Conservation (phyloP, 2,888 invertebrate species). For the Monoplex corrugatus region DNA sequence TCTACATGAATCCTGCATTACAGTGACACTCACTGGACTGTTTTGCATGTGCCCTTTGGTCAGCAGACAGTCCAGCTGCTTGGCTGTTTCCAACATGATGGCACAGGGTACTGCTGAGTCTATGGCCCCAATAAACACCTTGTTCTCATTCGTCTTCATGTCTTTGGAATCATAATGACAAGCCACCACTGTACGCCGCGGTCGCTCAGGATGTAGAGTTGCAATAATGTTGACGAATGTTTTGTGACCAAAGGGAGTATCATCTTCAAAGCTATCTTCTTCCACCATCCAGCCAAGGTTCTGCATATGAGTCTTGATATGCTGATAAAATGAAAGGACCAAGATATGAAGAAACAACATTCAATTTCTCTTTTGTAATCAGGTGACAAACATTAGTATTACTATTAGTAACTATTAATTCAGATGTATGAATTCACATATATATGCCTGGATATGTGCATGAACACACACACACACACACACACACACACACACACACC, state of each 20-base stretch:
- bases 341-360: conserved; percentile 37
- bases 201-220: conserved; percentile 86
- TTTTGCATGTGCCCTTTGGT: conserved; percentile 52
- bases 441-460: not conserved
- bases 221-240: conserved; percentile 93
- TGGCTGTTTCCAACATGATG: conserved; percentile 82
- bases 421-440: not conserved
- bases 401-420: no score
- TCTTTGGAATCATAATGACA: conserved; percentile 86
- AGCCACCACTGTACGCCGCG: conserved; percentile 85
- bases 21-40: conserved; percentile 56
- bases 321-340: conserved; percentile 81
- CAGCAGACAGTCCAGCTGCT: conserved; percentile 77
- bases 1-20: no score
- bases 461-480: not conserved
- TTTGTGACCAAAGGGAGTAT: conserved; percentile 90
- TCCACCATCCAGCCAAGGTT: conserved; percentile 90
- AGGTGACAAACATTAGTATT: no score
- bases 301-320: conserved; percentile 86
- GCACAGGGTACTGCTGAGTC: conserved; percentile 97
- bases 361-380: not conserved
- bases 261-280: conserved; percentile 88
- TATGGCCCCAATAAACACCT: conserved; percentile 89
- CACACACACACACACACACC: no score
- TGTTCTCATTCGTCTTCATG: conserved; percentile 83